phyloP scores from a whole-genome alignment of 2,797 vertebrate genomes.

The Alfaro cultratus region DNA sequence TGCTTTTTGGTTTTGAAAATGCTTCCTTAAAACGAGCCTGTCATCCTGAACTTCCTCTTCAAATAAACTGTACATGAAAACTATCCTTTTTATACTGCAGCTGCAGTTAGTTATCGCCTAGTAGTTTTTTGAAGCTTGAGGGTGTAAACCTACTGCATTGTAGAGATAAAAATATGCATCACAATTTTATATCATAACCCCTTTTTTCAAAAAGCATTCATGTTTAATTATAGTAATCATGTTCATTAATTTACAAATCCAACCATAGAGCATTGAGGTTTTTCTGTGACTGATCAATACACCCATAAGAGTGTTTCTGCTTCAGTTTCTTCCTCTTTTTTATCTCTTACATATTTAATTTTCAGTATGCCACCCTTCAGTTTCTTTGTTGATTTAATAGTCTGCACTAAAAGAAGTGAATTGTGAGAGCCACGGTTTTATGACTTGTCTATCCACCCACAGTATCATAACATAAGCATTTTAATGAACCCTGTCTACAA shows the following conservation, averaged over 20 bases:
- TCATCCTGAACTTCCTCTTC: not conserved
- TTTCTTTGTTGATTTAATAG: slow-evolving; percentile 45
- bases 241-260: not conserved
- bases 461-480: slow-evolving; percentile 49
- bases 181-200: not conserved
- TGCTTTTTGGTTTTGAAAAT: not conserved
- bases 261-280: not conserved
- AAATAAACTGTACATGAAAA: not conserved
- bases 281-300: not conserved
- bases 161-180: not conserved
- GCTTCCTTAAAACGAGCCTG: not conserved
- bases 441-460: slow-evolving; percentile 43
- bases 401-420: slow-evolving; percentile 44
- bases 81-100: not conserved
- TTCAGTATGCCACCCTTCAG: slow-evolving; percentile 23
- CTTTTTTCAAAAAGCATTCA: not conserved
- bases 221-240: not conserved
- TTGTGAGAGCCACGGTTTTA: slow-evolving; percentile 54
- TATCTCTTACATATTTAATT: slow-evolving; percentile 26
- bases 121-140: not conserved
- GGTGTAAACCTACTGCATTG: not conserved
- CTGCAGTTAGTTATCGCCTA: not conserved
- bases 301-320: slow-evolving; percentile 3
- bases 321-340: not conserved
- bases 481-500: slow-evolving; percentile 35